Percentiles rank a stretch among this genome's conserved stretches.
These are phyloP conservation scores for Dexiosoma caninum DNA, from an alignment of 2,888 invertebrate genomes.

Conservation along the genomic window DNA sequence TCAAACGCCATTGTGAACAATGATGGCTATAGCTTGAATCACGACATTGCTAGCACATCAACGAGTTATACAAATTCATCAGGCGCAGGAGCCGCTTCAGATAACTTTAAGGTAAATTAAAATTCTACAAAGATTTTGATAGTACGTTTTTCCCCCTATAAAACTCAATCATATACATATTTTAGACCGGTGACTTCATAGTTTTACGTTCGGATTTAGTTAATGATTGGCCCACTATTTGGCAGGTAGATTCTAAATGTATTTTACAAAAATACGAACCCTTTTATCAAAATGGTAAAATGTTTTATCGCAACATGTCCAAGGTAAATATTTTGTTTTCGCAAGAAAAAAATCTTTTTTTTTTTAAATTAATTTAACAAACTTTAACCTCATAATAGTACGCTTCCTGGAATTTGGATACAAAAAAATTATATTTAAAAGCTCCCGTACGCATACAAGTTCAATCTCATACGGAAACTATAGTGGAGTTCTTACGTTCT, in stretches of 20 bases:
- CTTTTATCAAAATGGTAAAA: constrained; percentile 88
- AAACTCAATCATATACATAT: constrained; percentile 67
- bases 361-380: not conserved
- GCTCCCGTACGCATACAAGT: constrained; percentile 87
- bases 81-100: constrained; percentile 66
- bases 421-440: constrained; percentile 87
- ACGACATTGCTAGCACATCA: constrained; percentile 69
- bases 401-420: constrained; percentile 90
- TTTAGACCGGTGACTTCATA: constrained; percentile 92
- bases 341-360: not conserved
- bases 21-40: constrained; percentile 72
- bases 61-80: constrained; percentile 68
- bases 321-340: constrained; percentile 82
- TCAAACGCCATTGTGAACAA: constrained; percentile 60
- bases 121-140: not conserved
- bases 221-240: constrained; percentile 91
- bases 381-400: constrained; percentile 80
- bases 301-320: constrained; percentile 90
- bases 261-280: constrained; percentile 90
- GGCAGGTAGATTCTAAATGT: constrained; percentile 93
- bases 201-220: constrained; percentile 89
- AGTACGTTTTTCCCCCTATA: not conserved
- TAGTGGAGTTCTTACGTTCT: constrained; percentile 87
- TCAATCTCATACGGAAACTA: constrained; percentile 86
- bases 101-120: constrained; percentile 74